Percentiles rank a stretch among this genome's conserved stretches.
Conservation (phyloP, 92 coral and sea anemone genomes). For the Bergia sp. region DNA sequence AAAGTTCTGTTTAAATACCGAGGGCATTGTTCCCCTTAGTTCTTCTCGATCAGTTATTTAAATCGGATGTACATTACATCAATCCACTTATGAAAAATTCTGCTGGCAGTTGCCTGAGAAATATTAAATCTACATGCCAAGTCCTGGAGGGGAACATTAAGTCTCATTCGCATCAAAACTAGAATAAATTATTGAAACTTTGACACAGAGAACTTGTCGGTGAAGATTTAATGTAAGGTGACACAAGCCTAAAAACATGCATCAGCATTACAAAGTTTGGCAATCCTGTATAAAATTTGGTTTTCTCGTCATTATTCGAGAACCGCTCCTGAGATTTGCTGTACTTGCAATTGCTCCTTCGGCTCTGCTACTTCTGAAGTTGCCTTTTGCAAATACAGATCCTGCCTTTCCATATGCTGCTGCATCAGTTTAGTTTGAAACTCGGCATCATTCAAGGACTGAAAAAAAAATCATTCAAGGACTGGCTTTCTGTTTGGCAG, state of each 20-base stretch:
- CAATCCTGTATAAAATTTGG: constrained; percentile 58
- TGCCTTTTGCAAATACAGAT: constrained; percentile 31
- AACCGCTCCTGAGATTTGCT: constrained; percentile 51
- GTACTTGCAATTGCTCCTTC: constrained; percentile 48
- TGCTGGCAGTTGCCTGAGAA: constrained; percentile 41
- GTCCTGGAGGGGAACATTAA: constrained; percentile 48
- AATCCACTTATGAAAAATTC: constrained; percentile 43
- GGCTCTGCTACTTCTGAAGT: constrained; percentile 47
- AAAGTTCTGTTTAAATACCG: constrained; percentile 46
- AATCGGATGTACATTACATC: not conserved
- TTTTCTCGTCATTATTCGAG: constrained; percentile 56
- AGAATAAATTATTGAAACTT: constrained; percentile 35
- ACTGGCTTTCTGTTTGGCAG: constrained; percentile 9
- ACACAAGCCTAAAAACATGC: constrained; percentile 48
- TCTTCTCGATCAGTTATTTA: constrained; percentile 39
- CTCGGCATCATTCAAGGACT: constrained; percentile 30
- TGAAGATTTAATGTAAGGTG: constrained; percentile 24
- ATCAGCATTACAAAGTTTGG: constrained; percentile 54
- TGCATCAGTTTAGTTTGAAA: constrained; percentile 46
- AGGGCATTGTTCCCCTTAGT: constrained; percentile 43
- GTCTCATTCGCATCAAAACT: constrained; percentile 36
- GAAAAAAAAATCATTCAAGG: not conserved
- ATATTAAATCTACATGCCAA: constrained; percentile 45
- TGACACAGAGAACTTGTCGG: constrained; percentile 34
- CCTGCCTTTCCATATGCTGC: constrained; percentile 42